Base-by-base conservation (phyloP, 2,888 invertebrate genomes). In the Globia sparganii region DNA sequence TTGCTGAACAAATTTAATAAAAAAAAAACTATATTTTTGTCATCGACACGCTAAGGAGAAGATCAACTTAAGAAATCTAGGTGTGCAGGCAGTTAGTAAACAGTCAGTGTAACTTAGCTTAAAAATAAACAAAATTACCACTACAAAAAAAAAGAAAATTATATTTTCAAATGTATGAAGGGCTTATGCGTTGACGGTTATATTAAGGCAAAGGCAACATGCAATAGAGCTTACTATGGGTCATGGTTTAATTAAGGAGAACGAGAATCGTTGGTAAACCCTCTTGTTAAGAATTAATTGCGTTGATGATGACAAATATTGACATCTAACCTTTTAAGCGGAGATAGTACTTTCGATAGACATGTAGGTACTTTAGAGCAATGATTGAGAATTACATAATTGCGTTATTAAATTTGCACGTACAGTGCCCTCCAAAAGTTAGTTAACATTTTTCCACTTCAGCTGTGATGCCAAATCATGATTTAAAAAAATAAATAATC, bases 301-400 rank as follows among this genome's bases (percentile, higher is more conserved):
- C 65, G 53, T 81, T 86, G 87, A 83, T 83, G 86, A 81, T 83
- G 83, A 86, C 77, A 73, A 77, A 86, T 73, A 79, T 82, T 83
- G 71, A 80, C 65, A 74, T 66, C 46, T 81, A 67, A 84, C 79
- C 79, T 77, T 78, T 81, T 62, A 46, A 68, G n/a, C 15, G 21
- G 59, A 18, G 40, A 62, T 67, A 83, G 49, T 68, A 31, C 46
- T 34, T 21, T 61, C 21, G 9, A 21, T 61, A 59, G 31, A 61
- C 18, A 21, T 61, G 11, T 21, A 34, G 0, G 21, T 21, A 61
- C 13, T 72, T 58, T 58, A 21, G 9, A 46, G 21, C 25, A n/a
- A 72, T 28, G 25, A 8, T 56, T 34, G n/a, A 49, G 13, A 4
- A 9, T 25, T n/a, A 37, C n/a, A 70, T 43, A 9, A 9, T 53